Conservation (phyloP, 1,140 invertebrate species). For the Dryas iulia region DNA sequence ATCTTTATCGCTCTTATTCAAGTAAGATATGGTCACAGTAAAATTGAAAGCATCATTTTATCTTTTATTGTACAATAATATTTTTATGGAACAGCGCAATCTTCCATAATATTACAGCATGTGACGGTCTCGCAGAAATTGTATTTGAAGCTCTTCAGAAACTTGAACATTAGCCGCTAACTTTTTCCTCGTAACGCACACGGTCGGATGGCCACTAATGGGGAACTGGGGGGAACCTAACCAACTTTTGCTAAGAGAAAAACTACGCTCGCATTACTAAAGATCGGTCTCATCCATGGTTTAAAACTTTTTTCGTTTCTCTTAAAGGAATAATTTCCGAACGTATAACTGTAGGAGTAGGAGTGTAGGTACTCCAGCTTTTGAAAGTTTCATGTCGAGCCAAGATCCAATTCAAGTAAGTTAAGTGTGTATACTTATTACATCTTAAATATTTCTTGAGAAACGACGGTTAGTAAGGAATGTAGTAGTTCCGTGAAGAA, state of each 20-base stretch:
- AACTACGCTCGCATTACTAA: constrained; percentile 43
- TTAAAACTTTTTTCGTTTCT: constrained; percentile 33
- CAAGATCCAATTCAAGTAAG: neutral
- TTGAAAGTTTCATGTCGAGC: neutral
- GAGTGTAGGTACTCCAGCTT: neutral
- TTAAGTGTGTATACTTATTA: too few relatives aligned
- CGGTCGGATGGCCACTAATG: constrained; percentile 65
- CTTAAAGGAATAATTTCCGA: constrained; percentile 13
- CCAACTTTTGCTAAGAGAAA: constrained; percentile 48
- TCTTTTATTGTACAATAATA: constrained; percentile 10
- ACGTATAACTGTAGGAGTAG: constrained; percentile 1
- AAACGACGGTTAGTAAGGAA: too few relatives aligned
- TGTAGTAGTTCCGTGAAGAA: too few relatives aligned
- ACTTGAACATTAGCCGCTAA: constrained; percentile 68
- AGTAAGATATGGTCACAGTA: neutral
- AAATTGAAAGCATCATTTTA: neutral
- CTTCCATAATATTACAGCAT: constrained; percentile 38
- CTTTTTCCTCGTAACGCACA: constrained; percentile 68
- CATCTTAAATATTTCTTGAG: too few relatives aligned
- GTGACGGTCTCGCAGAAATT: constrained; percentile 46
- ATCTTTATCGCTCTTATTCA: neutral
- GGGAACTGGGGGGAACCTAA: constrained; percentile 56
- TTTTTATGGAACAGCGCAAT: constrained; percentile 16
- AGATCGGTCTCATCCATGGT: constrained; percentile 46
- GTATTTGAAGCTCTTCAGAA: constrained; percentile 65